These are phyloP conservation scores for Lasiommata megera DNA, from an alignment of 2,888 invertebrate genomes.

Conservation along the genomic window DNA sequence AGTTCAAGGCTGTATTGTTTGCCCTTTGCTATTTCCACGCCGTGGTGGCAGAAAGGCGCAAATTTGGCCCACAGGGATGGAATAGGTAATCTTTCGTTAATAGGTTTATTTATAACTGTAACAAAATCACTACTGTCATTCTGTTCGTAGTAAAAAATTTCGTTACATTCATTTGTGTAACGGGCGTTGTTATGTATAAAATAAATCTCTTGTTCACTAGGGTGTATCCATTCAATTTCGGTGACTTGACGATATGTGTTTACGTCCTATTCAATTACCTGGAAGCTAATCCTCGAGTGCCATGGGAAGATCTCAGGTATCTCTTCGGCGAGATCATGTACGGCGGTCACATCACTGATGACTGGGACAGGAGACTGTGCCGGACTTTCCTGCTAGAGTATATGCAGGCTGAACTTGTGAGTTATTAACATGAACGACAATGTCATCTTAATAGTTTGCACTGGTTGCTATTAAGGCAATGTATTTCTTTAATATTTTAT, in stretches of 20 bases:
- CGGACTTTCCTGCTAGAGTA: slow-evolving; percentile 92
- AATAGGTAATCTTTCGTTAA: slow-evolving; percentile 86
- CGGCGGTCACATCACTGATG: slow-evolving; percentile 97
- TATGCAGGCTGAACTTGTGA: slow-evolving; percentile 90
- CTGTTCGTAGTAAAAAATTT: too few species aligned
- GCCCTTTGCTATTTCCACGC: slow-evolving; percentile 97
- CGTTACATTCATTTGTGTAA: too few species aligned
- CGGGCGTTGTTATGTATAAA: too few species aligned
- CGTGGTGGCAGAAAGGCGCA: slow-evolving; percentile 94
- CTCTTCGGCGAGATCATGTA: slow-evolving; percentile 99
- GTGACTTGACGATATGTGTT: slow-evolving; percentile 95
- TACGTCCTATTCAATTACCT: slow-evolving; percentile 95
- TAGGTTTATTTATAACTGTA: too few species aligned
- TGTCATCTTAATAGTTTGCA: too few species aligned
- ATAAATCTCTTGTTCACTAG: slow-evolving; percentile 44
- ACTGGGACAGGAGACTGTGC: slow-evolving; percentile 96
- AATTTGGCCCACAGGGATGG: slow-evolving; percentile 98
- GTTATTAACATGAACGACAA: too few species aligned
- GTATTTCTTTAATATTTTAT: too few species aligned
- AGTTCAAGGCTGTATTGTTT: slow-evolving; percentile 95
- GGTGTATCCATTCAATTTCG: slow-evolving; percentile 89
- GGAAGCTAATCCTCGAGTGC: slow-evolving; percentile 92
- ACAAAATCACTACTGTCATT: too few species aligned
- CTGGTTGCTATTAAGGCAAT: too few species aligned
- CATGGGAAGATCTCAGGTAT: slow-evolving; percentile 97